Evolutionary conservation across 2,888 invertebrate genomes (phyloP).

Genomic region (Sphecodes monilicornis): DNA sequence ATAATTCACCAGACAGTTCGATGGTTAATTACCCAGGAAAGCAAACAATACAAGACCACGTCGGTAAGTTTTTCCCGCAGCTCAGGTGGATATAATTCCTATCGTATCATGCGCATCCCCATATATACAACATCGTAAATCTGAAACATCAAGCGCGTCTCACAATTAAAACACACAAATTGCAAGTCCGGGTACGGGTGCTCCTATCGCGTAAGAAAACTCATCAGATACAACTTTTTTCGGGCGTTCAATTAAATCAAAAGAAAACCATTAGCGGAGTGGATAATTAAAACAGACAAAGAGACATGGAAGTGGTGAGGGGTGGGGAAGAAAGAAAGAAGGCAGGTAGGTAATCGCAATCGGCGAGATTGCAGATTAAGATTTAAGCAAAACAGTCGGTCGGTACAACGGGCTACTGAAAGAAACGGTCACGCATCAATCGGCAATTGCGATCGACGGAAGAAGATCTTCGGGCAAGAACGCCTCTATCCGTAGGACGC

Average conservation of each 20-base stretch:
- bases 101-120: background rate
- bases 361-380: conserved; percentile 22
- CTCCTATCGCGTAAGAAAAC: background rate
- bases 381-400: background rate
- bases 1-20: background rate
- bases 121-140: background rate
- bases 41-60: background rate
- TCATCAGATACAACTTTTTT: background rate
- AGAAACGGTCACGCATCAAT: conserved; percentile 27
- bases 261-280: conserved; percentile 8
- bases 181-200: background rate
- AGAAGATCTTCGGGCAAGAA: conserved; percentile 16
- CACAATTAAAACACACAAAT: conserved; percentile 5
- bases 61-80: background rate
- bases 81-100: background rate
- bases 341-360: background rate
- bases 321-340: background rate
- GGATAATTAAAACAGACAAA: conserved; percentile 1
- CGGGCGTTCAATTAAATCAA: conserved; percentile 12
- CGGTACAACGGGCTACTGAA: background rate
- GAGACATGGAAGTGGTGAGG: no score
- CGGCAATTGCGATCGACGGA: conserved; percentile 26
- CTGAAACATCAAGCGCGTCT: background rate
- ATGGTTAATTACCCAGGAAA: background rate
- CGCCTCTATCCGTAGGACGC: background rate